Conservation (phyloP, 2,888 invertebrate species). For the Parascotia fuliginaria region DNA sequence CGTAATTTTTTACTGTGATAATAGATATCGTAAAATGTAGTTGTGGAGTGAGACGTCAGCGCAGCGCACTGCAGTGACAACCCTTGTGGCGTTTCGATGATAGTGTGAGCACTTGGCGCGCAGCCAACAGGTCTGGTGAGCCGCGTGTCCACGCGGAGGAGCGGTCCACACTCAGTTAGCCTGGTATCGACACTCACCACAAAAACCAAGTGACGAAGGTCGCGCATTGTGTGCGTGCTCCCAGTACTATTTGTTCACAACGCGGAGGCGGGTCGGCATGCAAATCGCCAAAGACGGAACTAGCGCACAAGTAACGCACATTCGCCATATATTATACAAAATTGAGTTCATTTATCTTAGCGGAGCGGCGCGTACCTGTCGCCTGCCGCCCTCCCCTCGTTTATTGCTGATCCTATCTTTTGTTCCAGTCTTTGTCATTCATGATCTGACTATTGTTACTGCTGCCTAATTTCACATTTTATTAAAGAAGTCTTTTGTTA, state of each 20-base stretch:
- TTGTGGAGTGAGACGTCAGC: neutral
- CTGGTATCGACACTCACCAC: neutral
- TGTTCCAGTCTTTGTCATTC: conserved; percentile 3
- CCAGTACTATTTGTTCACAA: neutral
- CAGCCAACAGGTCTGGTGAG: too few species aligned
- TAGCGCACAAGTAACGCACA: neutral
- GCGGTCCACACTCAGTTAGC: too few species aligned
- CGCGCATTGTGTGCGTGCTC: neutral
- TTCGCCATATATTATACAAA: neutral
- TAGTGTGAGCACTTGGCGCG: neutral
- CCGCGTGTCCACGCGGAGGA: too few species aligned
- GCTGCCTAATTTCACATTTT: conserved; percentile 1
- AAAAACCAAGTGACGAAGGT: neutral
- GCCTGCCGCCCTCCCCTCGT: neutral
- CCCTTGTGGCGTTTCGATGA: neutral
- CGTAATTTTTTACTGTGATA: neutral
- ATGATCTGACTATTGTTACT: conserved; percentile 1
- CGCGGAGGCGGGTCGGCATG: neutral
- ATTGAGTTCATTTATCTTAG: conserved; percentile 3
- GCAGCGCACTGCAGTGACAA: neutral
- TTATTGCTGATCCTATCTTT: conserved; percentile 6
- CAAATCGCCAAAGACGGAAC: neutral
- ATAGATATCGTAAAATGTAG: neutral
- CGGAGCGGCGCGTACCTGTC: neutral
- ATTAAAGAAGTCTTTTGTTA: neutral